Percentiles rank a stretch among this genome's conserved stretches.
These are phyloP conservation scores for Monarcha castaneiventris DNA, from an alignment of 2,113 vertebrate species.

Conservation along the genomic window DNA sequence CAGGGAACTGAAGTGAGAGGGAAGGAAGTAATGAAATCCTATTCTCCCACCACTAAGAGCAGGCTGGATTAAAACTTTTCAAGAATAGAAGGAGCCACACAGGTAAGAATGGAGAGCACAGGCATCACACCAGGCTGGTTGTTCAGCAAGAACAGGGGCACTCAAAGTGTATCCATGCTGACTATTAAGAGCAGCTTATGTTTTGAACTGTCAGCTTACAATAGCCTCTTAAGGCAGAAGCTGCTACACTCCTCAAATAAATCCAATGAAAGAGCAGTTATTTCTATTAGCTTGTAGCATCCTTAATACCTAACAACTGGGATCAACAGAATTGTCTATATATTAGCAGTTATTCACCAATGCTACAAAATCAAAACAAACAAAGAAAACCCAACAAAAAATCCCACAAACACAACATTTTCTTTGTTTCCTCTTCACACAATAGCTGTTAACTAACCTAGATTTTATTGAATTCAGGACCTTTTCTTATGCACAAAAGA, in stretches of 20 bases:
- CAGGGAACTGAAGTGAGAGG: not conserved
- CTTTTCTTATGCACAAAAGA: not conserved
- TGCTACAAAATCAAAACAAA: not conserved
- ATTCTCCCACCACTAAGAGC: not conserved
- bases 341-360: not conserved
- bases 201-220: slow-evolving; percentile 52
- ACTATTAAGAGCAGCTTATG: slow-evolving; percentile 41
- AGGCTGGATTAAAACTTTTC: slow-evolving; percentile 18
- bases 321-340: not conserved
- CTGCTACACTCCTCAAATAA: slow-evolving; percentile 30
- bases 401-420: not conserved
- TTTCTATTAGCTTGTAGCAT: slow-evolving; percentile 5
- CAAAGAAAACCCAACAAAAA: not conserved
- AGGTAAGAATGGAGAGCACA: not conserved
- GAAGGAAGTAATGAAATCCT: not conserved
- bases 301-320: not conserved
- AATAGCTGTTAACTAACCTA: not conserved
- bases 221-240: slow-evolving; percentile 43
- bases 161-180: slow-evolving; percentile 6
- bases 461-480: not conserved
- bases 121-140: not conserved
- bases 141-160: not conserved
- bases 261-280: slow-evolving; percentile 41
- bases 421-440: not conserved
- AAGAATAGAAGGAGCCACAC: not conserved